Evolutionary conservation across 2,113 vertebrate genomes (phyloP).

Genomic region (Pheucticus melanocephalus): DNA sequence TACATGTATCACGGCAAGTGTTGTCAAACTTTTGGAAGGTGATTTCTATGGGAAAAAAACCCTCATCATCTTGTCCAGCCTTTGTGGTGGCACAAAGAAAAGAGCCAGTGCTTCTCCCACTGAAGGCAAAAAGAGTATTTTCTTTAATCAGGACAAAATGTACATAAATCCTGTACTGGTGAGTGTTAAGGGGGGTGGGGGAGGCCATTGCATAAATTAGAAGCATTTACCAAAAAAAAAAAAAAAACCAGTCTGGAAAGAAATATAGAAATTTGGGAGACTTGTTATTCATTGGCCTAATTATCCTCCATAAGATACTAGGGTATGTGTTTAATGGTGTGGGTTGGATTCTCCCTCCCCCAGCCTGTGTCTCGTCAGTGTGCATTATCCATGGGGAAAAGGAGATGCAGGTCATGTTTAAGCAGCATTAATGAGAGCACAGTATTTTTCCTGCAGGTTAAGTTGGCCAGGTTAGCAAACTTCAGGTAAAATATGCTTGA

Average conservation of each 20-base stretch:
- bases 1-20: not conserved
- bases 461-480: slow-evolving; percentile 11
- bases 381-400: slow-evolving; percentile 37
- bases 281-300: slow-evolving; percentile 51
- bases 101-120: not conserved
- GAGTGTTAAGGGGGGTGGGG: not conserved
- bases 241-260: not conserved
- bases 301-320: slow-evolving; percentile 15
- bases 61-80: not conserved
- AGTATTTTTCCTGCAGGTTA: slow-evolving; percentile 35
- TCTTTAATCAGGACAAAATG: not conserved
- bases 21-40: not conserved
- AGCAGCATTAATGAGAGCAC: slow-evolving; percentile 36
- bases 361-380: not conserved
- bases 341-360: slow-evolving; percentile 34
- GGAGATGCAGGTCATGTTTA: slow-evolving; percentile 58
- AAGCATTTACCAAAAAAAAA: not conserved
- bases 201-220: not conserved
- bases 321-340: slow-evolving; percentile 30
- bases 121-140: not conserved
- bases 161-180: not conserved
- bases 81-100: not conserved
- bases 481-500: not conserved
- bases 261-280: not conserved
- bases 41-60: not conserved